phyloP scores from a whole-genome alignment of 2,797 vertebrate genomes.

The Muscicapa comitata region DNA sequence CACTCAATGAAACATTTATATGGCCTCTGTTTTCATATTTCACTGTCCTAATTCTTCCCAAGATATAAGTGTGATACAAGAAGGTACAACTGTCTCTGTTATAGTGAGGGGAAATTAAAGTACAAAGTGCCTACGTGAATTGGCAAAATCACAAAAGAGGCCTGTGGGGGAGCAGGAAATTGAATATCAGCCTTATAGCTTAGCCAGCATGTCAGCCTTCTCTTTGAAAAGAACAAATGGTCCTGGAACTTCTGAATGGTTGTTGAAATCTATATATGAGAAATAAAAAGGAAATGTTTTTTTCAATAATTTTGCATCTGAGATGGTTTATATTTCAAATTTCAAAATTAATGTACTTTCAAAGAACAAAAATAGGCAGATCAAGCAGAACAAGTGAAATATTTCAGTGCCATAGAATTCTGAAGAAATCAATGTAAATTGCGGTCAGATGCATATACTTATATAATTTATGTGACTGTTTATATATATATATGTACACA shows the following conservation, averaged over 20 bases:
- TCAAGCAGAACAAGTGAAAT: not conserved
- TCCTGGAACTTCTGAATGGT: not conserved
- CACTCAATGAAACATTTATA: not conserved
- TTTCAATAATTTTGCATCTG: not conserved
- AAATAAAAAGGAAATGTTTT: not conserved
- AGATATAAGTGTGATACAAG: not conserved
- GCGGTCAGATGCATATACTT: not conserved
- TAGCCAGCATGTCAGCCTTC: not conserved
- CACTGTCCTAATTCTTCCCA: not conserved
- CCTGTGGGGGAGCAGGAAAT: slow-evolving; percentile 1
- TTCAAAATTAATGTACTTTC: not conserved
- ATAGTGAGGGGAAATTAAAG: not conserved
- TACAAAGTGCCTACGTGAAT: not conserved
- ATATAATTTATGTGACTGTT: not conserved
- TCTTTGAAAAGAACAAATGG: not conserved
- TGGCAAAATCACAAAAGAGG: slow-evolving; percentile 29
- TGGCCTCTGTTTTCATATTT: not conserved
- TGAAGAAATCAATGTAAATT: not conserved
- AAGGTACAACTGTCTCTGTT: not conserved
- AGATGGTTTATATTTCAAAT: not conserved
- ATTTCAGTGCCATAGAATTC: not conserved
- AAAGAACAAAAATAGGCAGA: not conserved
- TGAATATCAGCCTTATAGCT: not conserved
- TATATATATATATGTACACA: not conserved
- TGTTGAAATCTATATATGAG: not conserved